Evolutionary conservation across 1,140 invertebrate species (phyloP), one percentile per base, ranked within the genome.

Genomic region (Lepidurus couesii): DNA sequence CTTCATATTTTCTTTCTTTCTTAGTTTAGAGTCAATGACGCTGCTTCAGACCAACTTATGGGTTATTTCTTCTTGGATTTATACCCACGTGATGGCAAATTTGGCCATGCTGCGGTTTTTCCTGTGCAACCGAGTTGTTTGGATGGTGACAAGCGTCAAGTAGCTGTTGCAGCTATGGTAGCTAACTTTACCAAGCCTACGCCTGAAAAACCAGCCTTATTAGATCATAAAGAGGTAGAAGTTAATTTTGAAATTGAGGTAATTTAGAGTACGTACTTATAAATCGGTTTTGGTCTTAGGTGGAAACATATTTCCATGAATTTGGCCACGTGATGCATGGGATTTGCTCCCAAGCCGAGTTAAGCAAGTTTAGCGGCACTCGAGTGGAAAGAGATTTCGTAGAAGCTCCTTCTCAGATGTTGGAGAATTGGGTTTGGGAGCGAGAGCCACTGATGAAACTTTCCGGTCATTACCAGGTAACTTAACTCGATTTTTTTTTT

Each of bases 391-490:
- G 86, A 42, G 88, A 89, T 81, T 89, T 89, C 84, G 85, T 89
- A 11, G 88, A 89, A 81, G 87, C 87, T 7, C 88, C 88, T 16
- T 88, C 87, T 11, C 88, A 89, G 84, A 89, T 89, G 88, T 82
- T 89, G 77, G 88, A 89, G 82, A 89, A 89, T 82, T 89, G 88
- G 88, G 86, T 86, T 8, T 89, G 88, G 88, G 85, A 88, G 81
- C 82, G 83, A 79, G 87, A 88, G 75, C 84, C 87, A 6, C 81
- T 89, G 5, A 78, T 81, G 43, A 81, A 84, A 42, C 88, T 89
- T 86, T 89, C 88, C 10, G 79, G 80, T 42, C 88, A 89, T 81
- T 88, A 87, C 81, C 82, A 86, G 82, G 85, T 84, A 78, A 45
- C 34, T 42, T 21, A 34, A 34, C 2, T 34, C 4, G 34, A 34